Conservation (phyloP, 2,113 vertebrate species). For the Rhinolophus ferrumequinum region DNA sequence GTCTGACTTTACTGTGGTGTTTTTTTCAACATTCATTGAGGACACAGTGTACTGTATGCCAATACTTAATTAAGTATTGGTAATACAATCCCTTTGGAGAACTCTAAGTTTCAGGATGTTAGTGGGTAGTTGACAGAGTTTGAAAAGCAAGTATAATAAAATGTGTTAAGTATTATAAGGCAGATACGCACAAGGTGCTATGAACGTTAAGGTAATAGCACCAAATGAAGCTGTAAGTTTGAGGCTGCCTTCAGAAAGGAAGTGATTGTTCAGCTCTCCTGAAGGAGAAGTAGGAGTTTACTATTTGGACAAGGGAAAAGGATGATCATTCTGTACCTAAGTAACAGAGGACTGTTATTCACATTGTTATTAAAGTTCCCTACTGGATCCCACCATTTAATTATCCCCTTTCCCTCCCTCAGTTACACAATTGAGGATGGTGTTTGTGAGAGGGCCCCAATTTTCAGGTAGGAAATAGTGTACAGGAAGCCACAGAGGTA, state of each 20-base stretch:
- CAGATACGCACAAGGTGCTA: not conserved
- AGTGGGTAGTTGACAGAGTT: not conserved
- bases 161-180: not conserved
- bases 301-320: not conserved
- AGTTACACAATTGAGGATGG: not conserved
- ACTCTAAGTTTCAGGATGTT: slow-evolving; percentile 43
- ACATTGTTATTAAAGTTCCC: not conserved
- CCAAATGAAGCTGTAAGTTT: not conserved
- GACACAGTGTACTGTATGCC: not conserved
- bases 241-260: not conserved
- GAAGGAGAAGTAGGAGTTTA: not conserved
- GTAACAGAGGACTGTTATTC: not conserved
- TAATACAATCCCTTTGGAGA: not conserved
- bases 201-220: not conserved
- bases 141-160: not conserved
- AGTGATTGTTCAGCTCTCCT: not conserved
- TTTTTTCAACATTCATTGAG: not conserved
- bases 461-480: slow-evolving; percentile 19
- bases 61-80: not conserved
- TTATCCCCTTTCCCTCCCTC: not conserved
- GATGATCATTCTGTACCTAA: not conserved
- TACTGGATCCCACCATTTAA: not conserved
- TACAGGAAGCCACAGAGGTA: not conserved
- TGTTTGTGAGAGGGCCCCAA: not conserved
- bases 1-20: not conserved